Evolutionary conservation across 2,888 invertebrate species (phyloP).

Genomic region (Diaperis boleti): DNA sequence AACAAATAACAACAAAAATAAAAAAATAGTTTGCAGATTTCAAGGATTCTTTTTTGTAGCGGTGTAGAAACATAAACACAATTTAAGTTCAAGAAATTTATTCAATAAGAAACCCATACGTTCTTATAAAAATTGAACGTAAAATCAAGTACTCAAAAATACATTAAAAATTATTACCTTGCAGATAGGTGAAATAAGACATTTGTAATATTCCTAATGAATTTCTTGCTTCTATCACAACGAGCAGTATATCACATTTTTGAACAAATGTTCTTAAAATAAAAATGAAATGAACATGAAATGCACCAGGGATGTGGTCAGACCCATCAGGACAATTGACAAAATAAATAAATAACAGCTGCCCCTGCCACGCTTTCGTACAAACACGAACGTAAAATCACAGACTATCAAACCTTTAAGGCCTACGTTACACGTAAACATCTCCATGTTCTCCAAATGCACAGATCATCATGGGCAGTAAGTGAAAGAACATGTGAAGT

Average conservation of each 20-base stretch:
- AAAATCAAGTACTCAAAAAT: slow-evolving; percentile 19
- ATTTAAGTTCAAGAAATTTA: slow-evolving; percentile 19
- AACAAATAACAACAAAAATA: too few species aligned
- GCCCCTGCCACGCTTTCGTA: slow-evolving; percentile 14
- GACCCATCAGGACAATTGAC: background rate
- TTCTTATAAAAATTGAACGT: slow-evolving; percentile 15
- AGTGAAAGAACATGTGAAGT: background rate
- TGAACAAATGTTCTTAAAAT: slow-evolving; percentile 25
- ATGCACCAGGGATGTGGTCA: background rate
- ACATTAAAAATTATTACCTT: slow-evolving; percentile 19
- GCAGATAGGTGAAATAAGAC: slow-evolving; percentile 15
- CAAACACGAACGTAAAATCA: slow-evolving; percentile 9
- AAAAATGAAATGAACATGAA: slow-evolving; percentile 1
- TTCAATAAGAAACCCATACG: slow-evolving; percentile 29
- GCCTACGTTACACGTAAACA: slow-evolving; percentile 20
- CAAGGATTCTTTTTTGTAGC: too few species aligned
- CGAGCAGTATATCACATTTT: slow-evolving; percentile 40
- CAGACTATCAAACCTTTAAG: slow-evolving; percentile 20
- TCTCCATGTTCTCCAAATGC: too few species aligned
- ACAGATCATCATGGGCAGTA: background rate
- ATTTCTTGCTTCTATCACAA: slow-evolving; percentile 34
- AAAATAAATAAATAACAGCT: slow-evolving; percentile 10
- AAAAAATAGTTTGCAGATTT: too few species aligned
- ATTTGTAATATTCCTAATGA: slow-evolving; percentile 7
- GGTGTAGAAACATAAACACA: too few species aligned